Evolutionary conservation across 2,797 vertebrate species (phyloP).

Genomic region (Gymnoscopelus braueri): DNA sequence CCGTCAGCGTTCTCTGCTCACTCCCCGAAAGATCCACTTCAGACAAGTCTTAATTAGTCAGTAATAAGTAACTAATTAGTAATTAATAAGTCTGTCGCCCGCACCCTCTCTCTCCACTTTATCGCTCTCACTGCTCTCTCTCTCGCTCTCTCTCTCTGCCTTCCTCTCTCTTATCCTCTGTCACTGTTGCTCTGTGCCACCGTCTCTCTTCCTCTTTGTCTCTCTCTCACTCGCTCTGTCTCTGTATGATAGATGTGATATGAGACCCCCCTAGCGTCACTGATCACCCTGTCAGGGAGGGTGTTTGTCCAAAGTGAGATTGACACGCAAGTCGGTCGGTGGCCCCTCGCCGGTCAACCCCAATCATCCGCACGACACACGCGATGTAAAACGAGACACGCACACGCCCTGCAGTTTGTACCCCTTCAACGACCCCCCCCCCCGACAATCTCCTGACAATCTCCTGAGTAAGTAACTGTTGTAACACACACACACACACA

Average conservation of each 20-base stretch:
- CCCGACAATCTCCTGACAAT: neutral
- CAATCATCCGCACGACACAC: constrained; percentile 87
- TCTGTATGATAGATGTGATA: constrained; percentile 44
- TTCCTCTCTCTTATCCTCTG: constrained; percentile 10
- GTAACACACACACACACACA: too few relatives aligned
- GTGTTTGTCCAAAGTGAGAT: constrained; percentile 85
- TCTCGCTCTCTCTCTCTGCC: neutral
- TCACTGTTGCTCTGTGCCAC: neutral
- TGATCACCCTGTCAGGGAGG: constrained; percentile 53
- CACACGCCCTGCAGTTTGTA: constrained; percentile 82
- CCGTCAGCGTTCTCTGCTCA: constrained; percentile 40
- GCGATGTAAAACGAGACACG: constrained; percentile 86
- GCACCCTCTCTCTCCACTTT: neutral
- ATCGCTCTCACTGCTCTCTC: neutral
- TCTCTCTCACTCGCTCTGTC: neutral
- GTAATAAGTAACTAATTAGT: constrained; percentile 30
- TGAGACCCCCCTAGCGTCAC: constrained; percentile 27
- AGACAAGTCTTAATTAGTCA: constrained; percentile 44
- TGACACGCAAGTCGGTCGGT: constrained; percentile 81
- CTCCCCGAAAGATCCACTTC: constrained; percentile 34
- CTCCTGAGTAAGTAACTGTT: constrained; percentile 58
- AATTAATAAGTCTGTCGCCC: constrained; percentile 27
- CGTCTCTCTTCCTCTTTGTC: neutral
- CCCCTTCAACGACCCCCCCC: constrained; percentile 30
- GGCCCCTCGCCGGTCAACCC: constrained; percentile 53